These are phyloP conservation scores for Orbicella faveolata DNA, from an alignment of 64 coral and sea anemone genomes.

Conservation along the genomic window DNA sequence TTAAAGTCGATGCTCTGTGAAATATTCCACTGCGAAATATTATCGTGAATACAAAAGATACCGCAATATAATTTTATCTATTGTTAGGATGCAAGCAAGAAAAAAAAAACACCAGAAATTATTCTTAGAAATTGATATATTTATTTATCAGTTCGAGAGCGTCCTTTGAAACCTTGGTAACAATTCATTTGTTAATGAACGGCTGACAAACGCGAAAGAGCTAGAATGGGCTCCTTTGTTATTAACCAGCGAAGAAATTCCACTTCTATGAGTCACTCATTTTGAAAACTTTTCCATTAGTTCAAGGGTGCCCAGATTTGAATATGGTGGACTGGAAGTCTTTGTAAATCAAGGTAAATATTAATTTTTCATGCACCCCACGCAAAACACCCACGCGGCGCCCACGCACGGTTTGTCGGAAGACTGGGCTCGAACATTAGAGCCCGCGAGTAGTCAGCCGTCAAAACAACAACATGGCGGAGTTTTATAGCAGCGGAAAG, in stretches of 20 bases:
- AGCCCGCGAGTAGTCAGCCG: not conserved
- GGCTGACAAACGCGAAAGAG: not conserved
- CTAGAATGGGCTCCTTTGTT: not conserved
- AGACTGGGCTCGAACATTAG: not conserved
- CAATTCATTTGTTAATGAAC: not conserved
- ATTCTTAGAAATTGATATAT: no score
- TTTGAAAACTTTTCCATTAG: not conserved
- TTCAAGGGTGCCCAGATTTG: not conserved
- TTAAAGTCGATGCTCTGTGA: no score
- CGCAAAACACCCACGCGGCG: not conserved
- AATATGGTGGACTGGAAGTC: not conserved
- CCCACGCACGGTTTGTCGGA: not conserved
- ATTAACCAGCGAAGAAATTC: not conserved
- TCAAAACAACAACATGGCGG: slow-evolving; percentile 33
- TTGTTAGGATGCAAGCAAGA: not conserved
- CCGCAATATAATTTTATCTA: not conserved
- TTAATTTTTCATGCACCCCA: not conserved
- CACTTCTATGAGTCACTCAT: slow-evolving; percentile 12
- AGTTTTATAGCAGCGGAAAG: not conserved
- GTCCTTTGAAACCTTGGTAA: no score
- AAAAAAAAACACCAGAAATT: not conserved
- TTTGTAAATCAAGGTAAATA: no score
- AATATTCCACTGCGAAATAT: no score
- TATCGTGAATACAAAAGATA: not conserved
- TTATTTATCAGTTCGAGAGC: no score